These are phyloP conservation scores for Alexandromys fortis DNA, from an alignment of 2,113 vertebrate genomes.

Conservation along the genomic window DNA sequence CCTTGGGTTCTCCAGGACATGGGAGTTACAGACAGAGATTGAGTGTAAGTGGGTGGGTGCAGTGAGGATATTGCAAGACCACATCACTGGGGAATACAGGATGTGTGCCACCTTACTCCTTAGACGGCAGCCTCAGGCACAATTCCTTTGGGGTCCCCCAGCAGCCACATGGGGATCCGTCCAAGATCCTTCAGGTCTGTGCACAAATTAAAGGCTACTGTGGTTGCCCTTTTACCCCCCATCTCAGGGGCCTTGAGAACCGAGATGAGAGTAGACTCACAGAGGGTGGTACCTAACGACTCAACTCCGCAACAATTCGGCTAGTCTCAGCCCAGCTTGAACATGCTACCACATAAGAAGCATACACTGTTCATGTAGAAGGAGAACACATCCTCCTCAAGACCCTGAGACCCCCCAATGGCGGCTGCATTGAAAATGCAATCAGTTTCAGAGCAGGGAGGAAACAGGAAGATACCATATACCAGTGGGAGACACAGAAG, in stretches of 20 bases:
- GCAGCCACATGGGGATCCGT: too few relatives aligned
- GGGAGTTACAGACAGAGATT: background rate
- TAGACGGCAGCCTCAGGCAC: background rate
- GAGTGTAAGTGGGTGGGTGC: background rate
- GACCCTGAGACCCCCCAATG: background rate
- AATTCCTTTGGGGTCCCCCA: background rate
- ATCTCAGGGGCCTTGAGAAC: background rate
- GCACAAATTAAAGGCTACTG: background rate
- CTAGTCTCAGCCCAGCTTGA: background rate
- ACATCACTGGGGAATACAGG: too few relatives aligned
- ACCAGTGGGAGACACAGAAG: background rate
- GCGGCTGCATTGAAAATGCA: background rate
- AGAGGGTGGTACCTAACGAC: background rate
- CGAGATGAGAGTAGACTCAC: background rate
- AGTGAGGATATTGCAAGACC: background rate
- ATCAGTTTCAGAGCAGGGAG: background rate
- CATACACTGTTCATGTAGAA: background rate
- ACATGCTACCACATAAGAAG: background rate
- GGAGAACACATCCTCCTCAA: too few relatives aligned
- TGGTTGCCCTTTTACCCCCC: background rate
- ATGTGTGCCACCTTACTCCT: background rate
- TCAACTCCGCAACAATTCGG: background rate
- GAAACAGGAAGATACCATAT: rapidly evolving
- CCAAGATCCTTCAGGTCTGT: background rate
- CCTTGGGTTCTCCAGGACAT: background rate